phyloP scores from a whole-genome alignment of 2,888 invertebrate genomes.

The Griposia aprilina region DNA sequence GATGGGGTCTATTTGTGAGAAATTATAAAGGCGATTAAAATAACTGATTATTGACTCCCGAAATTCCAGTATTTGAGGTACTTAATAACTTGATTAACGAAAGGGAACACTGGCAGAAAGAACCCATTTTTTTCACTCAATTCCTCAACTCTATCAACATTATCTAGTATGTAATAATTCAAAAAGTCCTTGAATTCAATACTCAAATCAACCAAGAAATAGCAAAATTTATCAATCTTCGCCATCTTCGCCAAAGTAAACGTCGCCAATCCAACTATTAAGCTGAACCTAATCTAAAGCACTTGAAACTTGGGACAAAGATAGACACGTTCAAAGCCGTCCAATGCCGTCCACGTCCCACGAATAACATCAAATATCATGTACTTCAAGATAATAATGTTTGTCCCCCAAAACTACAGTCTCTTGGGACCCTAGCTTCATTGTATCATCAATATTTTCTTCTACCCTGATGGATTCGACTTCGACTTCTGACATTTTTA shows the following conservation, averaged over 20 bases:
- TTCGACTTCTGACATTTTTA: slow-evolving; percentile 34
- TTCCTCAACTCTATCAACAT: neutral
- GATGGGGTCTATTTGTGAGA: neutral
- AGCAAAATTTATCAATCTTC: neutral
- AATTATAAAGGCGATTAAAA: neutral
- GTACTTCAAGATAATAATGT: slow-evolving; percentile 52
- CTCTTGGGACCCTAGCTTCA: slow-evolving; percentile 26
- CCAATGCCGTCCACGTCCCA: slow-evolving; percentile 17
- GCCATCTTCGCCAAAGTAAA: neutral
- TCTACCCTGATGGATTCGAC: slow-evolving; percentile 20
- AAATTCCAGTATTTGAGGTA: too few species aligned
- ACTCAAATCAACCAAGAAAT: slow-evolving; percentile 13
- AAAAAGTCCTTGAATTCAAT: neutral
- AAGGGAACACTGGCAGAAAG: neutral
- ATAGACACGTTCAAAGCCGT: slow-evolving; percentile 8
- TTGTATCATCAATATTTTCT: slow-evolving; percentile 45
- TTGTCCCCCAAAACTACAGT: slow-evolving; percentile 37
- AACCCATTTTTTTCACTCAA: neutral
- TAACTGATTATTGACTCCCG: neutral
- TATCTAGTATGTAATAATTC: neutral
- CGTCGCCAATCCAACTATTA: neutral
- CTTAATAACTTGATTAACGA: neutral
- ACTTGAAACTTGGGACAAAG: slow-evolving; percentile 36
- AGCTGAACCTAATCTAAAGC: slow-evolving; percentile 14
- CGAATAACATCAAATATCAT: slow-evolving; percentile 39